Evolutionary conservation across 1,140 invertebrate species (phyloP), one percentile per base, ranked within the genome.

Genomic region (Hyles vespertilio): DNA sequence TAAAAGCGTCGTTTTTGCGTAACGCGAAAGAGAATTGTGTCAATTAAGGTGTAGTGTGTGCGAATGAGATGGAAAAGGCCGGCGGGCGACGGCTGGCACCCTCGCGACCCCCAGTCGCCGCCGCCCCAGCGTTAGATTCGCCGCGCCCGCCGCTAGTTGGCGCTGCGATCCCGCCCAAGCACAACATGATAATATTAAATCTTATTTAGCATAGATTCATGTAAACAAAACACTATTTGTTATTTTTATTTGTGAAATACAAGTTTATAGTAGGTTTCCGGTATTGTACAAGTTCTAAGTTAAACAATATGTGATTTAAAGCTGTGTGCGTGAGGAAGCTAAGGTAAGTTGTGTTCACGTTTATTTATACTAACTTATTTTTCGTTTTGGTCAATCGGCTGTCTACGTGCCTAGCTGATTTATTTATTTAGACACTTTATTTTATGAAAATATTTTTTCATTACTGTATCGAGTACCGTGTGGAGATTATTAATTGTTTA

Each of bases 1-100:
- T 82, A 81, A 84, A 86, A 78, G 84, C 69, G 61, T 74, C 74
- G 73, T 84, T 88, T 82, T 87, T 74, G 78, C 81, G 77, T 84
- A 77, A 78, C 78, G 67, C 72, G 63, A 70, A 60, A 60, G 67
- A 59, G 61, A 59, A 66, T 65, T 55, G 58, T 64, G 73, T 61
- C 67, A 79, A 73, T 77, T 77, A 68, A 71, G 65, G 71, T 59
- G 68, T 62, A 67, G 66, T 65, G 74, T 62, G 78, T 73, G 77
- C 56, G 77, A 81, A 70, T 36, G 78, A 74, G 81, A 79, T 34
- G 54, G 56, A 56, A 58, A 59, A 70, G 51, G 55, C 53, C 56
- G 57, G 59, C 62, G 51, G 55, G 51, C 56, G 57, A 60, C 62
- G 63, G 65, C 56, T 61, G 59, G 59, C 57, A 71, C 77, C 71